Evolutionary conservation across 2,888 invertebrate species (phyloP), one percentile per base, ranked within the genome.

Genomic region (Limnephilus marmoratus): DNA sequence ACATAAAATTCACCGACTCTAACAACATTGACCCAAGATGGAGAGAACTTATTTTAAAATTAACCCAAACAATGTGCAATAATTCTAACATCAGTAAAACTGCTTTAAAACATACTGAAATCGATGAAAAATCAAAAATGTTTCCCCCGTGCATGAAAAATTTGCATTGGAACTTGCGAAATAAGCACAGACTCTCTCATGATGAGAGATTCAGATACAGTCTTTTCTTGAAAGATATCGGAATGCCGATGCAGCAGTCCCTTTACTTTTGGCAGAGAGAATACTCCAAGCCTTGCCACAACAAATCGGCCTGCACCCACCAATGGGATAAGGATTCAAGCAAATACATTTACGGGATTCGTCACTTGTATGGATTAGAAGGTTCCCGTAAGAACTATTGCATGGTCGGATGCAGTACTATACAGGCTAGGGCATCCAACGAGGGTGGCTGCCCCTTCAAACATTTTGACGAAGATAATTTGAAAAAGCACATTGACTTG

Each of bases 311-410:
- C 86, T 97, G 97, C 94, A 95, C 95, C 34, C 98, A 98, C 94
- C 96, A 95, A 94, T 98, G 98, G 98, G 96, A 96, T 90, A 96
- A 95, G 87, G 96, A 97, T 95, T 96, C 96, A 93, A 96, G 96
- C 45, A 97, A 97, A 94, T 97, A 97, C 94, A 94, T 96, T 7
- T 97, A 97, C 95, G 97, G 97, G 92, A 97, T 98, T 90, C 95
- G 97, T 93, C 98, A 98, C 94, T 95, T 97, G 95, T 98, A 98
- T 95, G 98, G 98, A 0, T 95, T 97, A 89, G 97, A 97, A 95
- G 98, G 98, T 7, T 95, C 96, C n/a, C 95, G 96, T 94, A 97
- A 96, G 94, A 96, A 96, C 94, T 97, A 97, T 94, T 95, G 95
- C 85, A 97, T 97, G 29, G 97, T 97, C 83, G 96, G 95, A 93